A percentile compares a stretch with the other conserved stretches of the same genome.
Conservation (phyloP, 2,113 vertebrate species). For the Larimichthys polyactis region DNA sequence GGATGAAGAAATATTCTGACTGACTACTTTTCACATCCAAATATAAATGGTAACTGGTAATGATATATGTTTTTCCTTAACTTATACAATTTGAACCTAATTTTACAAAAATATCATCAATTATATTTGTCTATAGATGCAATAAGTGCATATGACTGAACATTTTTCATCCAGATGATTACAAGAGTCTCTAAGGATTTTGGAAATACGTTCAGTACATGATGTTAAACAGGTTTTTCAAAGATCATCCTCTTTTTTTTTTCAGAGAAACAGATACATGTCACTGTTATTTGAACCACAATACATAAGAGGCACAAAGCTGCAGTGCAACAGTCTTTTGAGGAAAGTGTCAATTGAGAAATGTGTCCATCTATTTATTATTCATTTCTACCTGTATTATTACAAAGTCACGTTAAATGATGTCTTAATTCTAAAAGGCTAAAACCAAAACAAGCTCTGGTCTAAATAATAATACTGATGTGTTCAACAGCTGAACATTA, state of each 20-base stretch:
- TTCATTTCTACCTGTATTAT: neutral
- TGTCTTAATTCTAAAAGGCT: neutral
- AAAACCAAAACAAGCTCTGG: neutral
- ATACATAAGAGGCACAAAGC: slow-evolving; percentile 10
- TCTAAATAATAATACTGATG: neutral
- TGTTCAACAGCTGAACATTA: neutral
- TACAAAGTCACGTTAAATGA: neutral
- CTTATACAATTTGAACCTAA: neutral
- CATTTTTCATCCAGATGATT: neutral
- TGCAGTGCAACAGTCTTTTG: neutral
- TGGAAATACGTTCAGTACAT: neutral
- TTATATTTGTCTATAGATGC: neutral
- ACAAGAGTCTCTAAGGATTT: neutral
- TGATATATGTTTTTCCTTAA: neutral
- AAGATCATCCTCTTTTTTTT: neutral
- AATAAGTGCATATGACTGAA: neutral
- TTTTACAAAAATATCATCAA: neutral
- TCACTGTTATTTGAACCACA: neutral
- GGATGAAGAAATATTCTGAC: neutral
- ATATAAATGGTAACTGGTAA: too few relatives aligned
- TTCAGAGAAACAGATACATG: neutral
- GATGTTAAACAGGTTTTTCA: neutral
- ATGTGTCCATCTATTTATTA: neutral
- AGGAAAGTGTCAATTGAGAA: neutral
- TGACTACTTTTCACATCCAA: neutral